Percentiles rank a stretch among this genome's conserved stretches.
Evolutionary conservation across 1,140 invertebrate species (phyloP).

Genomic region (Tetragonula clypearis): DNA sequence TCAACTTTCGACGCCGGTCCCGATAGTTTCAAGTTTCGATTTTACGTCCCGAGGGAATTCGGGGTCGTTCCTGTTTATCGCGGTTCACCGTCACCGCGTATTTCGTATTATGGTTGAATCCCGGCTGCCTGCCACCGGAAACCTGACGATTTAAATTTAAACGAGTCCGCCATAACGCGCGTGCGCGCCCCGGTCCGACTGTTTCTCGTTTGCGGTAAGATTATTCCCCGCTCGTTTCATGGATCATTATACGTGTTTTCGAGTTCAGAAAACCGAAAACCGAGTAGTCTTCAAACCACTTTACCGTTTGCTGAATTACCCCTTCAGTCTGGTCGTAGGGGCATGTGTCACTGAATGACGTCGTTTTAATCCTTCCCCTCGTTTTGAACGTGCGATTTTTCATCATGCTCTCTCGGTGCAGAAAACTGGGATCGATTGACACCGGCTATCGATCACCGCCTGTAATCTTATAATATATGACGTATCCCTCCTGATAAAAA

Average conservation of each 20-base stretch:
- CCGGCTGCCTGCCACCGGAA: conserved; percentile 12
- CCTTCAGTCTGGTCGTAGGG: background rate
- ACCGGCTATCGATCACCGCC: background rate
- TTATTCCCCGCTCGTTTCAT: conserved; percentile 41
- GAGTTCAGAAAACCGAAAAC: conserved; percentile 28
- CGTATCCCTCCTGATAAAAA: background rate
- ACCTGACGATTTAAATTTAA: conserved; percentile 49
- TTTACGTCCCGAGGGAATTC: conserved; percentile 17
- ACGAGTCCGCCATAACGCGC: conserved; percentile 9
- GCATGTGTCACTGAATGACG: no score
- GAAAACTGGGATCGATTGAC: background rate
- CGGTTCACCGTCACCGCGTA: conserved; percentile 30
- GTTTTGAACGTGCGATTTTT: background rate
- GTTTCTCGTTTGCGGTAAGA: conserved; percentile 38
- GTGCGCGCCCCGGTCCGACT: conserved; percentile 6
- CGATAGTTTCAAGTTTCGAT: conserved; percentile 31
- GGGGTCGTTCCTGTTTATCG: conserved; percentile 1
- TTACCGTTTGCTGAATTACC: background rate
- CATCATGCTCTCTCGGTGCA: background rate
- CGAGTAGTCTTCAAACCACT: background rate
- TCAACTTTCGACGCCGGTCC: conserved; percentile 15
- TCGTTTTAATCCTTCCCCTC: background rate
- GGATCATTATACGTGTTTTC: conserved; percentile 46
- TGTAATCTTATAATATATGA: background rate
- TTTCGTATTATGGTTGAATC: conserved; percentile 33